phyloP scores from a whole-genome alignment of 2,113 vertebrate species.

The Nyctereutes procyonoides region DNA sequence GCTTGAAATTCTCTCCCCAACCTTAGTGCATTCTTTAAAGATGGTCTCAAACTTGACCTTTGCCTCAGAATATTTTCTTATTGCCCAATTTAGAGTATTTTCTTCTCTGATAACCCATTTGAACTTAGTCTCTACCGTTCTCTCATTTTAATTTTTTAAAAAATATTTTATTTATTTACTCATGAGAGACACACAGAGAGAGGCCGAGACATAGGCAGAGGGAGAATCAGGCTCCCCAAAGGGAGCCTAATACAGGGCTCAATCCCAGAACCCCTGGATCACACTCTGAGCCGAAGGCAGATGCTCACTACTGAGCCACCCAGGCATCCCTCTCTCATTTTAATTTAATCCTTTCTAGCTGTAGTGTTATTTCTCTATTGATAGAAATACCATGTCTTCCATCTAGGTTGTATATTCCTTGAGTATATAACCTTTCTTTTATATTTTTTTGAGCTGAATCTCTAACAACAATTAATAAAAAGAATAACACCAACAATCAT shows the following conservation, averaged over 20 bases:
- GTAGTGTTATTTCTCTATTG: background rate
- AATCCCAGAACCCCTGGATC: no score
- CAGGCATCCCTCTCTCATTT: background rate
- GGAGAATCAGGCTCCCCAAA: no score
- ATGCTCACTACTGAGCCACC: no score
- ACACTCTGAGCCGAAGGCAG: no score
- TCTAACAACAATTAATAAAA: background rate
- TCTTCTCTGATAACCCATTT: background rate
- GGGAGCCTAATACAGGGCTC: no score
- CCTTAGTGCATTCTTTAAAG: background rate
- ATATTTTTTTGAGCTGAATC: background rate
- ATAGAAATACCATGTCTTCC: background rate
- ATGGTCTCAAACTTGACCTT: background rate
- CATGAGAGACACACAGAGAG: no score
- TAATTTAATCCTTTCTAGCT: background rate
- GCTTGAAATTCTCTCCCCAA: background rate
- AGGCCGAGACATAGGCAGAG: no score
- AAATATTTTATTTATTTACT: no score
- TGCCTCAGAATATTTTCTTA: background rate
- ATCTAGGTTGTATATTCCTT: background rate
- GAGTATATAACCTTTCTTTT: background rate
- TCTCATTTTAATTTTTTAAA: constrained; percentile 31
- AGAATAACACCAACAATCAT: background rate
- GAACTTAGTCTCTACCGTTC: background rate
- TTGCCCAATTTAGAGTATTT: background rate